phyloP scores from a whole-genome alignment of 2,797 vertebrate species.

The Phylloscopus collybita region DNA sequence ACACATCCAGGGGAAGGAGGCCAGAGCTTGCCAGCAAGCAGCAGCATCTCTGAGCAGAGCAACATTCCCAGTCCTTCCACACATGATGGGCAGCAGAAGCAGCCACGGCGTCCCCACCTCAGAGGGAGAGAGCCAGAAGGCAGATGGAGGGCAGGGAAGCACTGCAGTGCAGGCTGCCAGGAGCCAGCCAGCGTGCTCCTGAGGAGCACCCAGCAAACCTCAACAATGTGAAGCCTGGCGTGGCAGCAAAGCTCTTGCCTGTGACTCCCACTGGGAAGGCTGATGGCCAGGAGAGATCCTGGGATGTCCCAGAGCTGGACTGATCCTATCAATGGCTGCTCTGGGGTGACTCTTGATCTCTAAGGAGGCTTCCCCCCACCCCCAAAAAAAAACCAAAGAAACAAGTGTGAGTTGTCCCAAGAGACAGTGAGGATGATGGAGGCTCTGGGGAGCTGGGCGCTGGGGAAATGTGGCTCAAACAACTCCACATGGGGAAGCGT shows the following conservation, averaged over 20 bases:
- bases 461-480: background rate
- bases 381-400: background rate
- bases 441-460: background rate
- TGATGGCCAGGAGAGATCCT: background rate
- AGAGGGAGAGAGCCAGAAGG: background rate
- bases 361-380: rapidly evolving
- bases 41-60: conserved; percentile 44
- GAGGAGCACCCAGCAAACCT: background rate
- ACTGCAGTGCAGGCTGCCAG: background rate
- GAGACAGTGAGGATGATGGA: background rate
- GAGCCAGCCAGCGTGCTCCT: background rate
- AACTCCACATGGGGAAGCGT: background rate
- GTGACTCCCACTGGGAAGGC: rapidly evolving
- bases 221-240: rapidly evolving
- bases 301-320: background rate
- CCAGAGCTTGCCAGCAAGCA: background rate
- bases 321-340: background rate
- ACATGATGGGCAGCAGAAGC: background rate
- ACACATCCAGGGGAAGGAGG: rapidly evolving
- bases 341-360: background rate
- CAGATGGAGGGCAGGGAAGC: background rate
- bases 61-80: background rate
- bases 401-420: background rate
- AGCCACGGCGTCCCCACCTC: background rate
- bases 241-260: background rate